Percentiles rank a stretch among this genome's conserved stretches.
Conservation (phyloP, 1,140 invertebrate genomes). For the Atta cephalotes region DNA sequence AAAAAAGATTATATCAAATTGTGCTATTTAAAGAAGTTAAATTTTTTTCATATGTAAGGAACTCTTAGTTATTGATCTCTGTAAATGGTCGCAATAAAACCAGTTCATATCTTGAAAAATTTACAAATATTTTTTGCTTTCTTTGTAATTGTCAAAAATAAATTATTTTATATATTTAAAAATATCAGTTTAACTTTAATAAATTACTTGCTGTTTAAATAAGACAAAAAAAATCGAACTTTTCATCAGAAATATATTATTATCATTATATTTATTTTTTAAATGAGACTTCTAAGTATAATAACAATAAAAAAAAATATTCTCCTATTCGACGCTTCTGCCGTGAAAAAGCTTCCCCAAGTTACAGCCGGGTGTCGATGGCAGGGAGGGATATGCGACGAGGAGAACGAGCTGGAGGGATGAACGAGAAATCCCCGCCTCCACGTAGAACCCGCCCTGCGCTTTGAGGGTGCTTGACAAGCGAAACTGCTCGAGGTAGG, state of each 20-base stretch:
- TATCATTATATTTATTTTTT: background rate
- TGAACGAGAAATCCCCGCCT: conserved; percentile 74
- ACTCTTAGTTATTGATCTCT: background rate
- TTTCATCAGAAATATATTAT: background rate
- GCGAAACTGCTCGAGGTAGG: conserved; percentile 80
- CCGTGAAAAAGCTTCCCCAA: conserved; percentile 26
- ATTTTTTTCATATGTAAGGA: background rate
- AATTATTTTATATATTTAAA: background rate
- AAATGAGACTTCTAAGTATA: conserved; percentile 6
- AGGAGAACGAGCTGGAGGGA: conserved; percentile 52
- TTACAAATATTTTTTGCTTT: background rate
- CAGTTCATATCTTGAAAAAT: background rate
- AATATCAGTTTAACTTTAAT: background rate
- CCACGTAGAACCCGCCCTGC: conserved; percentile 80
- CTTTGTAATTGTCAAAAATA: background rate
- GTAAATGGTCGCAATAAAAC: background rate
- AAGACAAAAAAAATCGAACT: background rate
- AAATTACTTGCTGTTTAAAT: background rate
- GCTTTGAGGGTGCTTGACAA: conserved; percentile 83
- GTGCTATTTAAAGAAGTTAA: background rate
- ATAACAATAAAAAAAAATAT: conserved; percentile 14
- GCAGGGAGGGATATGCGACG: conserved; percentile 38
- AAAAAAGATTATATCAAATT: background rate
- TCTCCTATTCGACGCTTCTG: background rate
- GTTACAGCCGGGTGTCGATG: conserved; percentile 20